phyloP scores from a whole-genome alignment of 2,888 invertebrate genomes.

The Pelosia muscerda region DNA sequence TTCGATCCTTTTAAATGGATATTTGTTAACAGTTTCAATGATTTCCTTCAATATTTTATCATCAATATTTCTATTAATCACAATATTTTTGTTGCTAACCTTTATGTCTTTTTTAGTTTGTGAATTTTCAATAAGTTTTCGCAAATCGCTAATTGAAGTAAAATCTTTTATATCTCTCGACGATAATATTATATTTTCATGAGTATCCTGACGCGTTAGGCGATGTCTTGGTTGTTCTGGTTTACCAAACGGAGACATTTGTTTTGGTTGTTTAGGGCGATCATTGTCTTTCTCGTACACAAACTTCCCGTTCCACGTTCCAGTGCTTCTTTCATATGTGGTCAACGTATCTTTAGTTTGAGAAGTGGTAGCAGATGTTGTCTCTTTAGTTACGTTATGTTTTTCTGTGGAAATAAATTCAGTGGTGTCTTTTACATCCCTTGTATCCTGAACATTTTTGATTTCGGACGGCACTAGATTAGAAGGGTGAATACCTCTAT shows the following conservation, averaged over 20 bases:
- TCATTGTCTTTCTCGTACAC: conserved; percentile 82
- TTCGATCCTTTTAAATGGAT: conserved; percentile 82
- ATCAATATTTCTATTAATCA: conserved; percentile 81
- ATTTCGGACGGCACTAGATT: conserved; percentile 64
- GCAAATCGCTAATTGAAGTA: conserved; percentile 80
- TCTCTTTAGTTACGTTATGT: conserved; percentile 81
- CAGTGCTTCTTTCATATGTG: conserved; percentile 80
- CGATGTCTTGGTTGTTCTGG: conserved; percentile 79
- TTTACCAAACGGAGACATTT: conserved; percentile 79
- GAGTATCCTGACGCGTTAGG: conserved; percentile 80
- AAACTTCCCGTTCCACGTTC: conserved; percentile 87
- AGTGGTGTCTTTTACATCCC: conserved; percentile 67
- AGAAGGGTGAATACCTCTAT: conserved; percentile 61
- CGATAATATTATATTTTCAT: conserved; percentile 82
- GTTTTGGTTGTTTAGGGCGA: conserved; percentile 75
- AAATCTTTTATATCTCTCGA: conserved; percentile 83
- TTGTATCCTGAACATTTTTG: conserved; percentile 63
- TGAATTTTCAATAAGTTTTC: conserved; percentile 80
- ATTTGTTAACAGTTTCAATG: conserved; percentile 82
- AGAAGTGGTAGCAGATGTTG: conserved; percentile 63
- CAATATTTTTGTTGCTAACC: conserved; percentile 81
- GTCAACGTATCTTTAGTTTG: conserved; percentile 79
- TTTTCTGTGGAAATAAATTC: conserved; percentile 81
- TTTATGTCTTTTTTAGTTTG: conserved; percentile 78
- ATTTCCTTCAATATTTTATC: conserved; percentile 81